Base-by-base conservation (phyloP, 2,113 vertebrate species). In the Maccullochella peelii region DNA sequence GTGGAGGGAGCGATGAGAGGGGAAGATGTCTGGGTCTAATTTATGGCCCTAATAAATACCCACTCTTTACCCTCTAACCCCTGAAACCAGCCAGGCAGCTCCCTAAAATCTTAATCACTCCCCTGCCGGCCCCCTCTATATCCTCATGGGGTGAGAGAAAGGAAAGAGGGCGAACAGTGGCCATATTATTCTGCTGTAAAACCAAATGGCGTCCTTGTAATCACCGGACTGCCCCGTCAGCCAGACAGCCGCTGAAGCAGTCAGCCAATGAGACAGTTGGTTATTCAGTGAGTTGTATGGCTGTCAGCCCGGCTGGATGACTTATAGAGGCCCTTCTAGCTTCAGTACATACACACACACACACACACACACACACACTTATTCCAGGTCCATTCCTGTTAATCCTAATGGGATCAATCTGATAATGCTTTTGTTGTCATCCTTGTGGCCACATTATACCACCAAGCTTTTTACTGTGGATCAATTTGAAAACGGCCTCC, bases 31-130 rank as follows among this genome's bases (percentile, higher is more conserved):
- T 93, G 85, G 87, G 65, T 94, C 82, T 92, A 93, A 95, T 95
- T 95, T 95, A 95, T 83, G 89, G 85, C 62, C 52, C 92, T 80
- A 94, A 95, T 95, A 95, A 95, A 95, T 95, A 92, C 88, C 92
- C 65, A 80, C 93, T 94, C 93, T 94, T 95, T 95, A 94, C 88
- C 94, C 94, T 95, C 91, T 94, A 88, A 95, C 94, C 94, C 86
- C 90, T 91, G 89, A 91, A 47, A 93, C 85, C 93, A 94, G 89
- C 83, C 89, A 81, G 85, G 82, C 87, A 89, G 91, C 92, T 93
- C 91, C 92, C 90, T 94, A 93, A 94, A 94, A 94, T 88, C 93
- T 85, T 93, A 95, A 95, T 93, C 91, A 91, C 93, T 94, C 93
- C 91, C 93, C 81, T 27, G 89, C 79, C 78, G 79, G 74, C 82